Percentiles rank a stretch among this genome's conserved stretches.
phyloP scores from a whole-genome alignment of 2,888 invertebrate genomes.

The Zaprionus obscuricornis region DNA sequence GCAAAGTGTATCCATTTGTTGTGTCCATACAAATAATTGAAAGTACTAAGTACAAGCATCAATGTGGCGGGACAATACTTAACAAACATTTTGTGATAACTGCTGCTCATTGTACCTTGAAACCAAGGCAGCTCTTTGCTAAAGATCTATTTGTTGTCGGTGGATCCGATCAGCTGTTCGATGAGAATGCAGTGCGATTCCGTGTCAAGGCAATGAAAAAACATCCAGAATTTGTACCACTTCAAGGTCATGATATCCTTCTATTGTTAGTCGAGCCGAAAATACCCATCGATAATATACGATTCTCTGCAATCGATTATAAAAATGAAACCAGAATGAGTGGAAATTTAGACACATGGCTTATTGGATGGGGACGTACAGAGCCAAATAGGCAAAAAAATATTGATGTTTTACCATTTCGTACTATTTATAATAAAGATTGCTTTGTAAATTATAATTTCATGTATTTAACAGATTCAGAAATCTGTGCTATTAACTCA shows the following conservation, averaged over 20 bases:
- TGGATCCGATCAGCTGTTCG: conserved; percentile 50
- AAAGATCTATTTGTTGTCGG: conserved; percentile 51
- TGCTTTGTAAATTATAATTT: conserved; percentile 59
- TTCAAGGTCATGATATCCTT: conserved; percentile 75
- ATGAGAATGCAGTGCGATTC: conserved; percentile 45
- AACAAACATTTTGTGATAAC: conserved; percentile 72
- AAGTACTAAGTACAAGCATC: conserved; percentile 47
- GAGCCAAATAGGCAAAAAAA: conserved; percentile 22
- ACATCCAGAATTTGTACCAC: conserved; percentile 66
- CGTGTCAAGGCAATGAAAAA: conserved; percentile 46
- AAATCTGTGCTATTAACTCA: conserved; percentile 77
- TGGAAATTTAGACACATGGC: conserved; percentile 13
- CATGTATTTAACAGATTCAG: conserved; percentile 59
- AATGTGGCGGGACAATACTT: conserved; percentile 81
- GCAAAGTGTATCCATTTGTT: conserved; percentile 49
- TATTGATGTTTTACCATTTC: conserved; percentile 66
- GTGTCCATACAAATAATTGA: conserved; percentile 56
- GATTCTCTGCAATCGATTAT: conserved; percentile 40
- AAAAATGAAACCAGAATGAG: not conserved
- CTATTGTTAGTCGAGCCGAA: conserved; percentile 60
- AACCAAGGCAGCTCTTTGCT: conserved; percentile 3
- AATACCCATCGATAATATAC: conserved; percentile 63
- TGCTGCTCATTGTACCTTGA: conserved; percentile 78
- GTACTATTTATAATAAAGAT: conserved; percentile 60
- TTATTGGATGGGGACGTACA: conserved; percentile 80